A percentile compares a stretch with the other conserved stretches of the same genome.
Conservation (phyloP, 2,797 vertebrate species). For the Rhabdophis nuchalis region DNA sequence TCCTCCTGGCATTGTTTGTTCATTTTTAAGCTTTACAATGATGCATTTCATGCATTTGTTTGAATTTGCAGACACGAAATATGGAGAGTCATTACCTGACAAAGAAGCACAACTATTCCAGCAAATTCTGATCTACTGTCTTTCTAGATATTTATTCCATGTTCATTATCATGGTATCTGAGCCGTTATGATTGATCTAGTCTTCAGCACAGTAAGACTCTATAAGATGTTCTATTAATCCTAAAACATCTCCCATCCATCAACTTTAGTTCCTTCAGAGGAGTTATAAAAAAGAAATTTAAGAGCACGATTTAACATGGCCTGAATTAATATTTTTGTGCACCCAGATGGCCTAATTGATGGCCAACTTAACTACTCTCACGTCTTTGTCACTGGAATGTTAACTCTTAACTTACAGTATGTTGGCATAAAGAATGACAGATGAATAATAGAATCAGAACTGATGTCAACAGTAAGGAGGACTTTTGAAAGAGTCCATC, state of each 20-base stretch:
- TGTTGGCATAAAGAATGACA: background rate
- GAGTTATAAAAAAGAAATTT: slow-evolving; percentile 47
- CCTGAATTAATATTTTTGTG: slow-evolving; percentile 42
- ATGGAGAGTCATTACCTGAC: slow-evolving; percentile 12
- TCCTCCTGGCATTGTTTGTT: background rate
- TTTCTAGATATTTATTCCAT: slow-evolving; percentile 19
- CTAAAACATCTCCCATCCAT: slow-evolving; percentile 45
- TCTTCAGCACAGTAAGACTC: slow-evolving; percentile 16
- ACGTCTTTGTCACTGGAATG: slow-evolving; percentile 27
- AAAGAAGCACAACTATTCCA: background rate
- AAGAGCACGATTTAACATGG: slow-evolving; percentile 40
- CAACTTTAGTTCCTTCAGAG: slow-evolving; percentile 37
- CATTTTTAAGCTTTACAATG: background rate
- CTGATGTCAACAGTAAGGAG: background rate
- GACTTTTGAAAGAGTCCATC: background rate
- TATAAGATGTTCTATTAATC: slow-evolving; percentile 45
- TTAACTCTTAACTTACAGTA: background rate
- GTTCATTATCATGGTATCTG: slow-evolving; percentile 37
- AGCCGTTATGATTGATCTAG: slow-evolving; percentile 42
- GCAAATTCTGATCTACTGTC: slow-evolving; percentile 5
- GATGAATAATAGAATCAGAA: background rate
- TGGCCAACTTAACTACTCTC: slow-evolving; percentile 33
- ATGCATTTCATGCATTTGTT: background rate
- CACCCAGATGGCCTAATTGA: slow-evolving; percentile 52
- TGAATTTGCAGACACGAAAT: slow-evolving; percentile 23